Evolutionary conservation across 2,113 vertebrate genomes (phyloP).

Genomic region (Pica pica): DNA sequence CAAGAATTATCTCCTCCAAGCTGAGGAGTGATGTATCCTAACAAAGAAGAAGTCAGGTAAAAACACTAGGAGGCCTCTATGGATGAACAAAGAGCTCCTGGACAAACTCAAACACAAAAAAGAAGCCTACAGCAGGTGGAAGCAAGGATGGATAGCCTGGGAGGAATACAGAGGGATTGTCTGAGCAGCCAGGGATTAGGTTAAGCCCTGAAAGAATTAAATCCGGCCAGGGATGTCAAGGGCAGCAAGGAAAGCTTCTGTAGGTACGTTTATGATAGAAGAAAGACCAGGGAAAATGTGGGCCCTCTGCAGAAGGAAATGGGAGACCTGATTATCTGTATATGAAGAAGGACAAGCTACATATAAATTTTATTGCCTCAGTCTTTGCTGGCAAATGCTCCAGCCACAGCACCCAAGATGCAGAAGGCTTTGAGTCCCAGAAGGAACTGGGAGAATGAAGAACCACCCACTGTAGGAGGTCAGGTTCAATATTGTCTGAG

Average conservation of each 20-base stretch:
- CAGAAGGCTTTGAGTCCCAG: neutral
- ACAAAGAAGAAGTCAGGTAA: neutral
- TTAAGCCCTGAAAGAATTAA: neutral
- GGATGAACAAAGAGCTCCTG: neutral
- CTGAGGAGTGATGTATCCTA: neutral
- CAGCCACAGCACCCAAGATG: neutral
- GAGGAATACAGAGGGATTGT: neutral
- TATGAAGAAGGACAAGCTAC: neutral
- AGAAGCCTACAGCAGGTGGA: neutral
- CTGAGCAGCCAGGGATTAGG: neutral
- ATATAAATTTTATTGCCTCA: neutral
- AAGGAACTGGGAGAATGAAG: neutral
- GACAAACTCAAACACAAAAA: neutral
- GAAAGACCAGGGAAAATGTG: neutral
- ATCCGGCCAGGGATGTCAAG: neutral
- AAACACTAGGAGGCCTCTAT: neutral
- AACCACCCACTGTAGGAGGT: neutral
- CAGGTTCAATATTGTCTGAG: neutral
- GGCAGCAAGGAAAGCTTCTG: neutral
- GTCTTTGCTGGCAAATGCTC: neutral
- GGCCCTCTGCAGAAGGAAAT: neutral
- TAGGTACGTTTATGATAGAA: rapidly evolving
- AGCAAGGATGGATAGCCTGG: neutral
- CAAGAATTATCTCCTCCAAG: neutral
- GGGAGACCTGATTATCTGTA: neutral